phyloP scores from a whole-genome alignment of 2,113 vertebrate genomes.

The Plestiodon gilberti region DNA sequence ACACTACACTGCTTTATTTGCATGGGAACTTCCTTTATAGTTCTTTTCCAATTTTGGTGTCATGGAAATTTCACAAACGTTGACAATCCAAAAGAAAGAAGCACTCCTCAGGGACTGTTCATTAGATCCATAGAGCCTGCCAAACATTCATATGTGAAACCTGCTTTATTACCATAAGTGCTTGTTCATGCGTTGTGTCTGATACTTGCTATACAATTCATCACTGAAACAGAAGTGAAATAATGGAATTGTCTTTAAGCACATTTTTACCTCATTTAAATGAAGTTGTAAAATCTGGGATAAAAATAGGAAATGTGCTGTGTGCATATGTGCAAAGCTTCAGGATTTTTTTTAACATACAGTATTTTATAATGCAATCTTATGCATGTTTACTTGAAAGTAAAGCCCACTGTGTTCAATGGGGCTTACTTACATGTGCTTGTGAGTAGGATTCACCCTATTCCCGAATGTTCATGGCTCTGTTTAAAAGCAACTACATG shows the following conservation, averaged over 20 bases:
- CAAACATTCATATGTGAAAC: slow-evolving; percentile 51
- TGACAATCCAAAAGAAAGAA: slow-evolving; percentile 43
- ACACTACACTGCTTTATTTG: slow-evolving; percentile 41
- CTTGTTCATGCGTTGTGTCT: slow-evolving; percentile 46
- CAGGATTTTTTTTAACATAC: background rate
- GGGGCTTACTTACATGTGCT: no score
- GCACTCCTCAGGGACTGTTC: slow-evolving; percentile 50
- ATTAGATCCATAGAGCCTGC: slow-evolving; percentile 25
- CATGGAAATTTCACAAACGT: slow-evolving; percentile 41
- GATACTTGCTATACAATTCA: slow-evolving; percentile 15
- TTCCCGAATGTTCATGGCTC: background rate
- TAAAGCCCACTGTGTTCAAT: no score
- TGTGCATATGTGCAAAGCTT: background rate
- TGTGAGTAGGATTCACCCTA: no score
- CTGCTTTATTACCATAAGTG: slow-evolving; percentile 25
- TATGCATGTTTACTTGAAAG: no score
- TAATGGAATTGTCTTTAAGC: background rate
- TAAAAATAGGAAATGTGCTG: background rate
- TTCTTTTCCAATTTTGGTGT: slow-evolving; percentile 64
- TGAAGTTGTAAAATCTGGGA: background rate
- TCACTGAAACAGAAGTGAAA: slow-evolving; percentile 26
- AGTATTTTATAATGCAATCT: background rate
- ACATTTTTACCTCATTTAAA: background rate
- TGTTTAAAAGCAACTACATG: background rate
- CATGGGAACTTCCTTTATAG: slow-evolving; percentile 57